Base-by-base conservation (phyloP, 2,797 vertebrate species). In the Coregonus ussuriensis region DNA sequence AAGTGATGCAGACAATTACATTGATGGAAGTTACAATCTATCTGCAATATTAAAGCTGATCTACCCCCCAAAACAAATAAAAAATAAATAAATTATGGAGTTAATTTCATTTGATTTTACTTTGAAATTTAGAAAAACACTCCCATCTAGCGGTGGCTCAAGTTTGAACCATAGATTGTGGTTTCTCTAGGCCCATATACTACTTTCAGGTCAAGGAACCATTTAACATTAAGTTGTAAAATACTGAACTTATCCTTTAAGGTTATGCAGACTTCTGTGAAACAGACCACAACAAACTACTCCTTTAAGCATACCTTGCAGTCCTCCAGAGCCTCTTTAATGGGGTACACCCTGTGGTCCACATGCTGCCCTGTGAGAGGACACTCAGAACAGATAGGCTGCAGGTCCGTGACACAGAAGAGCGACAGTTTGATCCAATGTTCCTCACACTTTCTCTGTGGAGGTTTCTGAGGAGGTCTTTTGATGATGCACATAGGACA, bases 401-500 rank as follows among this genome's bases (percentile, higher is more conserved):
- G 77, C 80, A 87, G 66, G 77, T 90, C 88, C 53, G 52, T 81
- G 0, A 79, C 52, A 69, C 86, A 88, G 73, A 89, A 80, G 4
- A 86, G 83, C 16, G 16, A 75, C 72, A 87, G 71, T 21, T 47
- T 82, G 62, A 81, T 51, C 11, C 80, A 74, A n/a, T 90, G 88
- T 29, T 82, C 67, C 37, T 71, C 13, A 72, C 82, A 91, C 14
- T 69, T 75, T 74, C 74, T 79, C 25, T 15, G 18, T n/a, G 74
- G 81, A 81, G 84, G 75, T 74, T 69, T 18, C 41, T 47, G 41
- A 11, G 6, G 6, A 18, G 67, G 37, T 33, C 15, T 75, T 52
- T 75, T 41, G 62, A 83, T 67, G 53, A 79, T 79, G 80, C 86
- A 90, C n/a, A 87, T 41, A n/a, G 79, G 84, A 76, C 88, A 88